Evolutionary conservation across 2,797 vertebrate species (phyloP).

Genomic region (Poeciliopsis paucimaculata): DNA sequence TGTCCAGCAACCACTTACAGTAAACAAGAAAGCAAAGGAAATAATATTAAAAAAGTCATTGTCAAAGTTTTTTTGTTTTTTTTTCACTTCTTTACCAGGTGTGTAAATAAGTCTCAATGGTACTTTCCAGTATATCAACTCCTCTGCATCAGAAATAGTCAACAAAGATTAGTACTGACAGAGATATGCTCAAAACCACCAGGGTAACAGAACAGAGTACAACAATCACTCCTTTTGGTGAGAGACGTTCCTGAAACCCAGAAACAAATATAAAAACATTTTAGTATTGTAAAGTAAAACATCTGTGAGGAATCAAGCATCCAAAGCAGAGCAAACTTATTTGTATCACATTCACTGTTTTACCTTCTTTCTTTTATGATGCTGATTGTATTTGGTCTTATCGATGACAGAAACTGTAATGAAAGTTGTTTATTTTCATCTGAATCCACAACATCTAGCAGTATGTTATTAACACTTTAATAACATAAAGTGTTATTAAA

Average conservation of each 20-base stretch:
- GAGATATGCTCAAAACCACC: slow-evolving; percentile 8
- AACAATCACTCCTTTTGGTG: fast-evolving
- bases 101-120: not conserved
- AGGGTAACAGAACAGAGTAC: slow-evolving; percentile 1
- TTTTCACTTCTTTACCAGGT: not conserved
- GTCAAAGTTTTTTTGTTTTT: not conserved
- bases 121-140: not conserved
- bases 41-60: not conserved
- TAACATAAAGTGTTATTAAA: no score
- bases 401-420: slow-evolving; percentile 25
- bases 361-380: slow-evolving; percentile 11
- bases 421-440: not conserved
- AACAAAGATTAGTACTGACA: slow-evolving; percentile 31
- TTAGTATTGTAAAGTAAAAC: not conserved
- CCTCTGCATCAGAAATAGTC: slow-evolving; percentile 4
- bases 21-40: not conserved
- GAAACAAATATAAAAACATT: not conserved
- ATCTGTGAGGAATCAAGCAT: not conserved
- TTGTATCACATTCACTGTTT: slow-evolving; percentile 1
- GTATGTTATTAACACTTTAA: not conserved
- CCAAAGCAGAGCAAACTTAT: not conserved
- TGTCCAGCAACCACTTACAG: not conserved
- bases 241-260: slow-evolving; percentile 23
- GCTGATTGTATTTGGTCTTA: not conserved
- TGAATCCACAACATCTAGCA: not conserved